Conservation (phyloP, 2,797 vertebrate species). For the Acrossocheilus fasciatus region DNA sequence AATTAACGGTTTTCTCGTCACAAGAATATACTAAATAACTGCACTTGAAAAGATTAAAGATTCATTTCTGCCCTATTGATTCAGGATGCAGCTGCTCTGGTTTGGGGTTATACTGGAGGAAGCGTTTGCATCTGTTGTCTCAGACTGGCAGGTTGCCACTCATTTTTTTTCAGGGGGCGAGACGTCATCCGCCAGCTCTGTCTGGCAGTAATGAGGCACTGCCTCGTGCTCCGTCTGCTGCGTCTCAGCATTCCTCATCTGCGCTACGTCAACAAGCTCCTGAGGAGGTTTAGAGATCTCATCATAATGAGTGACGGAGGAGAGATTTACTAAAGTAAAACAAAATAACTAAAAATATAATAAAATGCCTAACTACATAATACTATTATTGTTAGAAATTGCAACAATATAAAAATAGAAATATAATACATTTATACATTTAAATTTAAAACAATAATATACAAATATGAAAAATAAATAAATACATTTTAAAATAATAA, state of each 20-base stretch:
- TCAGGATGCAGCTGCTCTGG: conserved; percentile 10
- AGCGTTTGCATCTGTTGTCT: background rate
- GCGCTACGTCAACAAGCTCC: background rate
- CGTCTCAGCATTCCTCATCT: background rate
- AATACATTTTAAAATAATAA: no score
- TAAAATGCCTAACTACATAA: no score
- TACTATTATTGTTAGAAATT: no score
- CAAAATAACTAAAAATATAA: no score
- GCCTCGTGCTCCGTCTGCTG: conserved; percentile 30
- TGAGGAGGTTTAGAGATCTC: background rate
- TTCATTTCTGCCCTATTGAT: background rate
- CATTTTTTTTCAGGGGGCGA: conserved; percentile 3
- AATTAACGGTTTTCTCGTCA: background rate
- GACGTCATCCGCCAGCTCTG: conserved; percentile 23
- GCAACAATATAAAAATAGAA: no score
- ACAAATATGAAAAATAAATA: no score
- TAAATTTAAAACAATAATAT: no score
- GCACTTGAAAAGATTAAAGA: background rate
- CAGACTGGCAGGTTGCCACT: conserved; percentile 40
- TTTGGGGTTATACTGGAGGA: background rate
- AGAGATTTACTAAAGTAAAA: background rate
- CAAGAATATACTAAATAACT: background rate
- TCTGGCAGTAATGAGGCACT: conserved; percentile 31
- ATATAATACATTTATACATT: no score
- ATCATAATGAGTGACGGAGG: background rate